Percentiles rank a stretch among this genome's conserved stretches.
phyloP scores from a whole-genome alignment of 2,113 vertebrate species.

The Oxygymnocypris stewartii region DNA sequence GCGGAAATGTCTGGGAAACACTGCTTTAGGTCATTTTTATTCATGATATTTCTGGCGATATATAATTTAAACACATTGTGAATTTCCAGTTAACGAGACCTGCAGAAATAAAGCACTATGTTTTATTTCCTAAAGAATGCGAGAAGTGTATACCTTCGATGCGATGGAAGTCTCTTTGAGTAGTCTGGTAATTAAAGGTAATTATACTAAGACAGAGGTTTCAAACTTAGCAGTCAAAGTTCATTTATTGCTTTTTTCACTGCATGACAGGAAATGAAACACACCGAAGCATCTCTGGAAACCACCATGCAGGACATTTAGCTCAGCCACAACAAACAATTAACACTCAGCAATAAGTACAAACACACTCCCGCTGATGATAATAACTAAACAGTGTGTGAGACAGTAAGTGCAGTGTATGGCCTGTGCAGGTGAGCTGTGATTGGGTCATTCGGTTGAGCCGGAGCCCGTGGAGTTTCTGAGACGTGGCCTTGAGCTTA shows the following conservation, averaged over 20 bases:
- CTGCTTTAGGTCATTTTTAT: neutral
- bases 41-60: too few relatives aligned
- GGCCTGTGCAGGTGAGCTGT: neutral
- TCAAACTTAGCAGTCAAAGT: neutral
- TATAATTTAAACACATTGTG: neutral
- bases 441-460: neutral
- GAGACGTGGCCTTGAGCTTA: neutral
- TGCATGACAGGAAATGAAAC: neutral
- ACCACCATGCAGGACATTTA: neutral
- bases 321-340: neutral
- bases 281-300: neutral
- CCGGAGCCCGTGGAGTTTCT: neutral
- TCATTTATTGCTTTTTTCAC: neutral
- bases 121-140: neutral
- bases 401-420: constrained; percentile 1
- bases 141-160: neutral
- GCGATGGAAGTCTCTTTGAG: neutral
- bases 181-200: neutral
- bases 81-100: neutral
- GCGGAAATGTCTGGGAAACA: neutral
- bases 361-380: neutral
- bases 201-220: neutral
- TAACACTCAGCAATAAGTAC: neutral
- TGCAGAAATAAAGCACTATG: neutral
- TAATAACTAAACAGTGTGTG: neutral